phyloP scores from a whole-genome alignment of 2,113 vertebrate genomes.

The Scomber colias region DNA sequence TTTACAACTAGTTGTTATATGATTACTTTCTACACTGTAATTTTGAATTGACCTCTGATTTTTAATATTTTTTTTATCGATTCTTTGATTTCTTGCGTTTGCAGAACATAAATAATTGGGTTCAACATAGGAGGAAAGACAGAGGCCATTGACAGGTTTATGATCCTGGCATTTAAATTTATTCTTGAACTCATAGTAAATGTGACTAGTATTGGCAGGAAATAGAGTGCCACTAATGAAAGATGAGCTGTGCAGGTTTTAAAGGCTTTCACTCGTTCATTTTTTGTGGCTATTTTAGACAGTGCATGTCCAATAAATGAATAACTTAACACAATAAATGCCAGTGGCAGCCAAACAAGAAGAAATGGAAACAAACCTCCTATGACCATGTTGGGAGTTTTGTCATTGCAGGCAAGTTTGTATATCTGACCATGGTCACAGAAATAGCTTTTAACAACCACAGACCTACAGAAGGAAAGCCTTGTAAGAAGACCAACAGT shows the following conservation, averaged over 20 bases:
- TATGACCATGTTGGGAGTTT: conserved; percentile 46
- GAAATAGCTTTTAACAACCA: conserved; percentile 78
- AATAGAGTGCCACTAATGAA: conserved; percentile 66
- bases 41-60: conserved; percentile 24
- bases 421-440: conserved; percentile 77
- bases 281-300: conserved; percentile 57
- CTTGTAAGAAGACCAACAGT: conserved; percentile 57
- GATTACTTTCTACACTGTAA: not conserved
- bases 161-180: conserved; percentile 70
- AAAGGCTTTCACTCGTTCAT: conserved; percentile 52
- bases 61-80: conserved; percentile 57
- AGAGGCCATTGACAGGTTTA: conserved; percentile 76
- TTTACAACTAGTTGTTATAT: not conserved
- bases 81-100: conserved; percentile 75
- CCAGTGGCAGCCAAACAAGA: conserved; percentile 69
- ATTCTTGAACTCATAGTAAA: conserved; percentile 57
- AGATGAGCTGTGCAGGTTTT: conserved; percentile 68
- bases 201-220: conserved; percentile 56
- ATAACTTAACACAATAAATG: conserved; percentile 70
- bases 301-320: conserved; percentile 52
- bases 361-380: not conserved
- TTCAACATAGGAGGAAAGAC: conserved; percentile 74
- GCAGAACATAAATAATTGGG: conserved; percentile 77
- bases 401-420: conserved; percentile 75
- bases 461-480: conserved; percentile 78